Evolutionary conservation across 2,113 vertebrate species (phyloP).

Genomic region (Perca fluviatilis): DNA sequence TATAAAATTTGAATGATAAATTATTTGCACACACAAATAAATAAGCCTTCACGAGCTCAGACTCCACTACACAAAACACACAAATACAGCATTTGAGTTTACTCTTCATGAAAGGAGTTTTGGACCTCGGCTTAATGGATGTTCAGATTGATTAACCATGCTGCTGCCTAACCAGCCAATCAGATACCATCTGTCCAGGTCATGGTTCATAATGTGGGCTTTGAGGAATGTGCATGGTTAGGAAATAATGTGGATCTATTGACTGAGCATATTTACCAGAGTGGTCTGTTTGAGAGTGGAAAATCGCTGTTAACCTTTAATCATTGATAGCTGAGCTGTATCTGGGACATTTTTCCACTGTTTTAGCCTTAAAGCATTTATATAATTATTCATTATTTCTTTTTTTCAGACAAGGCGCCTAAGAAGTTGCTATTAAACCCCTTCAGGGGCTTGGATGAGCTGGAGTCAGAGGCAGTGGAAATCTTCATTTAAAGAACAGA

Average conservation of each 20-base stretch:
- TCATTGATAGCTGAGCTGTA: conserved; percentile 44
- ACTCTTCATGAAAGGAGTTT: conserved; percentile 10
- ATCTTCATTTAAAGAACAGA: conserved; percentile 82
- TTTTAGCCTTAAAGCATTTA: conserved; percentile 38
- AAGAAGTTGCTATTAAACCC: conserved; percentile 72
- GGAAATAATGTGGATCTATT: conserved; percentile 69
- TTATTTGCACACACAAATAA: conserved; percentile 11
- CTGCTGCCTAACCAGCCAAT: conserved; percentile 55
- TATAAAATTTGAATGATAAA: conserved; percentile 25
- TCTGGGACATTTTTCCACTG: conserved; percentile 39
- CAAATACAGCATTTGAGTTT: neutral
- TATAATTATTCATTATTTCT: conserved; percentile 30
- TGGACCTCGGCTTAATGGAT: conserved; percentile 42
- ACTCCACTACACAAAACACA: neutral
- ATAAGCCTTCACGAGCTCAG: neutral
- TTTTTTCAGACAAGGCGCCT: conserved; percentile 65
- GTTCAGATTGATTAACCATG: conserved; percentile 73
- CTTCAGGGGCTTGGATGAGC: conserved; percentile 79
- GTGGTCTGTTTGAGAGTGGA: conserved; percentile 58
- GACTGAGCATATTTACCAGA: conserved; percentile 68
- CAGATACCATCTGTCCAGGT: conserved; percentile 60
- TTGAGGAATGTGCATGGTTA: conserved; percentile 73
- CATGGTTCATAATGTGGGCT: conserved; percentile 64
- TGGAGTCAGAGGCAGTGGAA: conserved; percentile 82
- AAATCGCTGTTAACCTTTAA: conserved; percentile 70